Base-by-base conservation (phyloP, 2,113 vertebrate genomes). In the Xenopus tropicalis region DNA sequence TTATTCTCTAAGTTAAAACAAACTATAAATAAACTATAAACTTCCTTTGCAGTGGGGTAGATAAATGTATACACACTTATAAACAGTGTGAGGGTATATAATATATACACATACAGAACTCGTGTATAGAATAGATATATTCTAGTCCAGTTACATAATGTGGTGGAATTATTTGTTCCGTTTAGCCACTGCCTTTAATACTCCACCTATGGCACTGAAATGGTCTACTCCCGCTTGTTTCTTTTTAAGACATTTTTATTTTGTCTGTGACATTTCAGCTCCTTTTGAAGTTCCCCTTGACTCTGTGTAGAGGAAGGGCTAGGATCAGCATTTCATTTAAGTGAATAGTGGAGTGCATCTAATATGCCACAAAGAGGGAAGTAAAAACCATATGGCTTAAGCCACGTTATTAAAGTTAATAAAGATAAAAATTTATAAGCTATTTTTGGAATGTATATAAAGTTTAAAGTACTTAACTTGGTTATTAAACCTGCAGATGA, bases 201-300 rank as follows among this genome's bases (percentile, higher is more conserved):
- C 52, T 17, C 29, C 29, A 1, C 9, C 61, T 65, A 21, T 66
- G 43, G 44, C 44, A 21, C 7, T 66, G 20, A 44, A 22, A 14
- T 20, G 43, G 21, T 11, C 14, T 16, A 9, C 1, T 16, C 17
- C 11, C 10, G 6, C n/a, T 9, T 43, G 11, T 22, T 3, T 20
- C 11, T 20, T n/a, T 8, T 48, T 23, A 20, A 23, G 12, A 46
- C 1, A 6, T 51, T 16, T 8, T 48, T 48, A 23, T 66, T 66
- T 66, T 48, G 64, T 66, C 64, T 14, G 37, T 65, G 19, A 51
- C 64, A 66, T 66, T 66, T 66, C 64, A 48, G n/a, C n/a, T 16
- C 20, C 14, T 23, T 14, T n/a, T 48, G 4, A 66, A 20, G 22
- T 22, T 19, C 19, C 43, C 21, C 44, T 66, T 66, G 46, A 17